Evolutionary conservation across 1,140 invertebrate species (phyloP), one percentile per base, ranked within the genome.

Genomic region (Lethocerus indicus): DNA sequence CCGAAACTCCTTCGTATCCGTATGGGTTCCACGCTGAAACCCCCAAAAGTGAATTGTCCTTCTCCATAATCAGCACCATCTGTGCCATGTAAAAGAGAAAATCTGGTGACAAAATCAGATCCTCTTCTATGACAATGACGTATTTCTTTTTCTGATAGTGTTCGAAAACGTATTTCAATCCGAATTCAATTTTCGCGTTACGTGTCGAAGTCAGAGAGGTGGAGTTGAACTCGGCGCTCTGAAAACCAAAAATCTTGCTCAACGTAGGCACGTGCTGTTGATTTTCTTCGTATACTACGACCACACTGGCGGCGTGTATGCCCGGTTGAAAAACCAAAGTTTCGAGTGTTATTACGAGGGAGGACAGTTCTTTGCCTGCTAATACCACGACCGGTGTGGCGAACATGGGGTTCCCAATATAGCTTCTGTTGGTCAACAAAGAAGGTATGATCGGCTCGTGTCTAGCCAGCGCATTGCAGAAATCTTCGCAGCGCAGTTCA

Each of bases 11-110:
- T 32, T 48, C 47, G 41, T 55, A 57, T 25, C 58, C 67, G 60
- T 72, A 71, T 28, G 67, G 62, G 58, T 71, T 72, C 63, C 65
- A 71, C 6, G 67, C 63, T 25, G 67, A 69, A 6, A 69, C 59
- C 12, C 62, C 65, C 25, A 64, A 43, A 29, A 73, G 50, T 9
- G 65, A 58, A 23, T 57, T 47, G 56, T 71, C 69, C 41, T 54
- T 56, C 12, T 65, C 58, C 2, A 70, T 41, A 9, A 65, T 49
- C 5, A 59, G 57, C 13, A 67, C 50, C 27, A 63, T 56, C 53
- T 69, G 64, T 3, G 64, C 65, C 58, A 70, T 61, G 55, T 64
- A 72, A 49, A 60, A 64, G 4, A 73, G 54, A 54, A 69, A 70
- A 59, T 72, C 70, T 25, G 68, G 66, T 20, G 67, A 60, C 29